Evolutionary conservation across 2,113 vertebrate genomes (phyloP).

Genomic region (Mormyrus iriodes): DNA sequence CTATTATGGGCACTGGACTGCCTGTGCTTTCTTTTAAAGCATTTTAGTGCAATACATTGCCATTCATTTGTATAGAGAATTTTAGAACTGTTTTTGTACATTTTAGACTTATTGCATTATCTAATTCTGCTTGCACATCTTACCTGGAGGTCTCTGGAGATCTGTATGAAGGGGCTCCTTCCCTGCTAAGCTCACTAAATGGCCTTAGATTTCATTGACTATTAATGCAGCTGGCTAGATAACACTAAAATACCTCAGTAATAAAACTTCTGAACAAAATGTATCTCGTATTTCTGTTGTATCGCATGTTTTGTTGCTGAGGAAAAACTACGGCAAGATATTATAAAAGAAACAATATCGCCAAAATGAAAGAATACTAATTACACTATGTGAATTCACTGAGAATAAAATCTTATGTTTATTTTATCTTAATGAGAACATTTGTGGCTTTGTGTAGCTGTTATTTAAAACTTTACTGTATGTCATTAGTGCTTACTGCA

Average conservation of each 20-base stretch:
- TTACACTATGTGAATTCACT: background rate
- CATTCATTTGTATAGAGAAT: background rate
- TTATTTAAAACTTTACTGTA: background rate
- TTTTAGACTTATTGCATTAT: background rate
- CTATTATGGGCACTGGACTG: background rate
- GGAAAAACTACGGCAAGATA: background rate
- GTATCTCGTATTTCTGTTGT: background rate
- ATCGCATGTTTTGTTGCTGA: background rate
- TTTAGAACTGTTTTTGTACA: background rate
- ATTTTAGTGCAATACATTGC: background rate
- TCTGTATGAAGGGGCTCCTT: too few relatives aligned
- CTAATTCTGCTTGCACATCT: too few relatives aligned
- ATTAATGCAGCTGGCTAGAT: too few relatives aligned
- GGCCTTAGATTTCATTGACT: too few relatives aligned
- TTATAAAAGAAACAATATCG: background rate
- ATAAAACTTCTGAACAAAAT: background rate
- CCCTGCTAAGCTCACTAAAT: too few relatives aligned
- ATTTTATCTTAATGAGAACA: background rate
- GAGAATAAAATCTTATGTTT: background rate
- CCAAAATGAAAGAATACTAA: background rate
- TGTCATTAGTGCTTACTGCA: background rate
- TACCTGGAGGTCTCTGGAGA: too few relatives aligned
- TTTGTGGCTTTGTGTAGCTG: background rate
- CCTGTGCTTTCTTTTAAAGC: background rate
- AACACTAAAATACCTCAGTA: background rate